Percentiles rank a stretch among this genome's conserved stretches.
phyloP scores from a whole-genome alignment of 2,113 vertebrate genomes.

The Bucco capensis region DNA sequence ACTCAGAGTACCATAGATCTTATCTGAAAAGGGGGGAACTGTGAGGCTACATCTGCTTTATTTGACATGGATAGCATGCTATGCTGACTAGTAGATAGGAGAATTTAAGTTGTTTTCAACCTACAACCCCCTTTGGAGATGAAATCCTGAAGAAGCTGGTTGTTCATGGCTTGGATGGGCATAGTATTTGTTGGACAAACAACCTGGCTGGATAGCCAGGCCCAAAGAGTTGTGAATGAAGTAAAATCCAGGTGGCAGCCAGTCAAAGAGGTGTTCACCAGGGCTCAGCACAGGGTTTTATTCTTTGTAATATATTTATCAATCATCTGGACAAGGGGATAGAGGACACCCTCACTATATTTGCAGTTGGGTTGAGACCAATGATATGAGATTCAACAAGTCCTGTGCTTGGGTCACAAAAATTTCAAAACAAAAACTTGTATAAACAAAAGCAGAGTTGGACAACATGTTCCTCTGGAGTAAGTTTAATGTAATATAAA shows the following conservation, averaged over 20 bases:
- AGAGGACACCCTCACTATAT: too few species aligned
- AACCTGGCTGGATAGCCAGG: neutral
- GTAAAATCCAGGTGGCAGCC: neutral
- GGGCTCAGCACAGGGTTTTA: too few species aligned
- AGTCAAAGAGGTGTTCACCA: too few species aligned
- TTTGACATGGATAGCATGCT: neutral
- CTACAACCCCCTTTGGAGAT: neutral
- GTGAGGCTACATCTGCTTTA: neutral
- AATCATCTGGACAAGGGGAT: too few species aligned
- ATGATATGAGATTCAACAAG: too few species aligned
- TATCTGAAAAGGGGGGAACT: neutral
- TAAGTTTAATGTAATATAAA: neutral
- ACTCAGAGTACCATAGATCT: neutral
- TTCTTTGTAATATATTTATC: too few species aligned
- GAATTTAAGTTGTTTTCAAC: neutral
- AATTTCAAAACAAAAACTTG: neutral
- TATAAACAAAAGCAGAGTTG: neutral
- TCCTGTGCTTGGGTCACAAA: neutral
- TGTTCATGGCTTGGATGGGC: neutral
- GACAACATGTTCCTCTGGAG: neutral
- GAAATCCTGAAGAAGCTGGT: neutral
- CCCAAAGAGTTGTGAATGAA: neutral
- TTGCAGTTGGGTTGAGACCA: too few species aligned
- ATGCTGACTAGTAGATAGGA: neutral
- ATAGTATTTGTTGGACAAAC: neutral